phyloP scores from a whole-genome alignment of 2,113 vertebrate species.

The Ophiodon elongatus region DNA sequence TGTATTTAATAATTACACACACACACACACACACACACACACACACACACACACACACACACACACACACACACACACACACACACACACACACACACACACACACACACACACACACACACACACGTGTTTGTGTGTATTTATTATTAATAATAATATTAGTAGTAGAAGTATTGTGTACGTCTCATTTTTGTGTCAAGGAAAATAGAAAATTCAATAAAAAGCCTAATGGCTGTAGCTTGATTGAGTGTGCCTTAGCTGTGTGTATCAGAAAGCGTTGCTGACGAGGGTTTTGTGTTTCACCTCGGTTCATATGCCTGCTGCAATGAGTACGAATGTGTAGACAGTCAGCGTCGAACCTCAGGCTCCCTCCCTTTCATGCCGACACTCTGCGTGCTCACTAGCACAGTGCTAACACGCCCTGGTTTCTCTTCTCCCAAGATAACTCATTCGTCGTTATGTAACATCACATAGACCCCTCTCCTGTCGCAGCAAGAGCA shows the following conservation, averaged over 20 bases:
- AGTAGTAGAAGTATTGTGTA: no score
- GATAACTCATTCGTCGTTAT: constrained; percentile 44
- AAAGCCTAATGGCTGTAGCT: not conserved
- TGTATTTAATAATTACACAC: no score
- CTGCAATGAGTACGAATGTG: constrained; percentile 5
- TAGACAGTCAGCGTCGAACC: not conserved
- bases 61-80: no score
- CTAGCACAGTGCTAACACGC: constrained; percentile 17
- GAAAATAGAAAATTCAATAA: no score
- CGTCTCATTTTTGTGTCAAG: no score
- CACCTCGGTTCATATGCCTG: not conserved
- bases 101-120: no score
- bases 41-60: no score
- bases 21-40: no score
- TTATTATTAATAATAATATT: no score
- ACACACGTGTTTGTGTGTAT: no score
- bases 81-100: no score
- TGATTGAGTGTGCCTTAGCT: not conserved
- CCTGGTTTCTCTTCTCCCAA: constrained; percentile 29
- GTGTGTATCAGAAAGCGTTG: not conserved
- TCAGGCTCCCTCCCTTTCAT: constrained; percentile 14
- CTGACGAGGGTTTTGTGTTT: constrained; percentile 5
- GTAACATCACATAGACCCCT: constrained; percentile 22
- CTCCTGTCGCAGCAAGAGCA: not conserved
- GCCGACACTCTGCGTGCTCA: not conserved